Percentiles rank a stretch among this genome's conserved stretches.
phyloP scores from a whole-genome alignment of 2,888 invertebrate species.

The Meloe dianella region DNA sequence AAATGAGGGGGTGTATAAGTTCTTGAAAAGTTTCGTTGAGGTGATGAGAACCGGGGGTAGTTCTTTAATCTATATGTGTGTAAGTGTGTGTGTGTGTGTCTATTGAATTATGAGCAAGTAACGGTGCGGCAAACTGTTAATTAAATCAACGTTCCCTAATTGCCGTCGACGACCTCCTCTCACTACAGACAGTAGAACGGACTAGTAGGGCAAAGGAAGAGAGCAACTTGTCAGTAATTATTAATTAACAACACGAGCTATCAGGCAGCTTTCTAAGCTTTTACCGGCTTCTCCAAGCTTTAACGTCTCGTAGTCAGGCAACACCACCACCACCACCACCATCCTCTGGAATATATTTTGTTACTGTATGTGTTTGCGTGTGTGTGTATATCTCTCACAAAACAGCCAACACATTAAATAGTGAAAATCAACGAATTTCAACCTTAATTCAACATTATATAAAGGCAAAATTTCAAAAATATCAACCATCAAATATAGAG shows the following conservation, averaged over 20 bases:
- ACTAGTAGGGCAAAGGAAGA: slow-evolving; percentile 57
- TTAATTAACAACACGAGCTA: slow-evolving; percentile 63
- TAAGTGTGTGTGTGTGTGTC: slow-evolving; percentile 10
- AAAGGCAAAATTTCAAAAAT: not conserved
- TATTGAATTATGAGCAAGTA: slow-evolving; percentile 38
- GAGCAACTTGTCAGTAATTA: slow-evolving; percentile 64
- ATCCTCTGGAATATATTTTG: slow-evolving; percentile 54
- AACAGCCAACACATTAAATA: not conserved
- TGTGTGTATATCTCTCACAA: not conserved
- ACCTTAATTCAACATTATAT: not conserved
- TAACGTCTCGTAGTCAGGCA: slow-evolving; percentile 48
- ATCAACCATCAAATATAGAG: not conserved
- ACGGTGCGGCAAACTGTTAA: slow-evolving; percentile 56
- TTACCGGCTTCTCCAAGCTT: slow-evolving; percentile 60
- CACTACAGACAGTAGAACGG: slow-evolving; percentile 48
- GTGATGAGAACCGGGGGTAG: not conserved
- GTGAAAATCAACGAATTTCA: not conserved
- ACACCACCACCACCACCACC: slow-evolving; percentile 36
- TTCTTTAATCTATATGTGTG: not conserved
- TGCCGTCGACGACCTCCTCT: slow-evolving; percentile 46
- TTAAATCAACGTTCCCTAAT: slow-evolving; percentile 54
- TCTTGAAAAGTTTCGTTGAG: not conserved
- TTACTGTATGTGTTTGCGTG: too few relatives aligned
- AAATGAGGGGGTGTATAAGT: not conserved
- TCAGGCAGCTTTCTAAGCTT: slow-evolving; percentile 62